phyloP scores from a whole-genome alignment of 2,797 vertebrate species.

The Pygocentrus nattereri region DNA sequence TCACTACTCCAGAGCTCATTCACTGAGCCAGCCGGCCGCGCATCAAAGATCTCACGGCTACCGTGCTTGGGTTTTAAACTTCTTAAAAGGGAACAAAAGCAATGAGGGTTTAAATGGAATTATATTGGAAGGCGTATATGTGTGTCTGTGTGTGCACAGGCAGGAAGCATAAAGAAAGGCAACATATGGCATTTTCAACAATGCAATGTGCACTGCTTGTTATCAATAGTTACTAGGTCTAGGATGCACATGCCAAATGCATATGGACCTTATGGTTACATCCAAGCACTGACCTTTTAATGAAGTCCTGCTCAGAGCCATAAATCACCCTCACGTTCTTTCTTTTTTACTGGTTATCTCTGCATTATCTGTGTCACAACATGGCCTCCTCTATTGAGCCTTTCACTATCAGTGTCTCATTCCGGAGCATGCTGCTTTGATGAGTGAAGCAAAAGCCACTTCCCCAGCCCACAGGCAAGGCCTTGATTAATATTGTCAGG shows the following conservation, averaged over 20 bases:
- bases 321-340: not conserved
- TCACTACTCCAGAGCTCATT: constrained; percentile 52
- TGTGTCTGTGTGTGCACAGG: constrained; percentile 38
- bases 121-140: constrained; percentile 56
- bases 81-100: constrained; percentile 59
- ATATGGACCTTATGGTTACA: too few relatives aligned
- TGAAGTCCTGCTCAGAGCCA: not conserved
- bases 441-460: constrained; percentile 33
- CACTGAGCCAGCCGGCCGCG: constrained; percentile 52
- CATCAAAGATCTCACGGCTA: constrained; percentile 65
- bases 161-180: constrained; percentile 36
- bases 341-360: constrained; percentile 42
- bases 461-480: constrained; percentile 29
- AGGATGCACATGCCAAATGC: too few relatives aligned
- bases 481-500: constrained; percentile 55
- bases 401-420: constrained; percentile 42
- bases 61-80: constrained; percentile 58
- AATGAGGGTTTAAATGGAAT: constrained; percentile 64
- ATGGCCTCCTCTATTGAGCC: constrained; percentile 24
- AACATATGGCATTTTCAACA: constrained; percentile 14
- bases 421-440: constrained; percentile 37
- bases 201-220: constrained; percentile 15
- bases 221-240: too few relatives aligned
- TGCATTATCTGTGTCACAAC: constrained; percentile 48
- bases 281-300: not conserved